Evolutionary conservation across 1,140 invertebrate species (phyloP), one percentile per base, ranked within the genome.

Genomic region (Leguminivora glycinivorella): DNA sequence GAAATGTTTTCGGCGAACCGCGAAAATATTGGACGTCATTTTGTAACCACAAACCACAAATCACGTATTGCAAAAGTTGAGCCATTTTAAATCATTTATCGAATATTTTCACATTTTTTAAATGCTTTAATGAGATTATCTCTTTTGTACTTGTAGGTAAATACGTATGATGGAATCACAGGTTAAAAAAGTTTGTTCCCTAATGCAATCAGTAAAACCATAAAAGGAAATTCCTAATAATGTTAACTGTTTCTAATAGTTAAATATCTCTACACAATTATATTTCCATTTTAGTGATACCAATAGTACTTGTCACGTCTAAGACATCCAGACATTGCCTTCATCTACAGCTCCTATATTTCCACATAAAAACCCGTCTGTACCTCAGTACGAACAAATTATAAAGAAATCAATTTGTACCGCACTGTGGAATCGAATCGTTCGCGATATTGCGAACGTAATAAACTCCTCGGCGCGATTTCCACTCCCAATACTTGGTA

Each of bases 401-500:
- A 83, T 77, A 80, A 81, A 79, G 79, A 79, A 85, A 84, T 84
- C 81, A 85, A 84, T 84, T 87, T 83, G 71, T 76, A 72, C 72
- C 73, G 68, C 68, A 72, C 76, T 76, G 71, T 67, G 70, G 79
- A 79, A 75, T 83, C 68, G 77, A 71, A 78, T 72, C 73, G 75
- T 76, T 68, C 52, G 70, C 81, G 79, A 84, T 88, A 88, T 84
- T 87, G 83, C 79, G 79, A 84, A 83, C 80, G 83, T 85, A 87
- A 87, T 87, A 84, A 84, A 85, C 84, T 79, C 75, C 75, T 83
- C 74, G 71, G 70, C 69, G 76, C 77, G 52, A 82, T 82, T 84
- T 87, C 78, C 80, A 85, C 83, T 87, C 71, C 77, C 80, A 76
- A 81, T 81, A 83, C 72, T 68, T 71, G 71, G 75, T 63, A 17